These are phyloP conservation scores for Rachycentron canadum DNA, from an alignment of 2,797 vertebrate species.

Conservation along the genomic window DNA sequence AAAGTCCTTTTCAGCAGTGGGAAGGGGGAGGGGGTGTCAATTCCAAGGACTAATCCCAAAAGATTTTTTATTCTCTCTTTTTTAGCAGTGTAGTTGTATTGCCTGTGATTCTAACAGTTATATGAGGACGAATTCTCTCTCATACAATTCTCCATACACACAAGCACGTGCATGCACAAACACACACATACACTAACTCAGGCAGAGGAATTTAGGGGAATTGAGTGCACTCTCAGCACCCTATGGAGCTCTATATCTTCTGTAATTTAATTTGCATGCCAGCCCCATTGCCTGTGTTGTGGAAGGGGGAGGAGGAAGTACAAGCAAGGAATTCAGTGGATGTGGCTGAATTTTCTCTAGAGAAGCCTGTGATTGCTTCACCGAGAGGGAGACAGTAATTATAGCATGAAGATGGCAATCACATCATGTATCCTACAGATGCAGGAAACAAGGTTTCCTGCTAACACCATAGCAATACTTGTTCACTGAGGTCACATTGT, in stretches of 20 bases:
- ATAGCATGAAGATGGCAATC: constrained; percentile 62
- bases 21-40: constrained; percentile 54
- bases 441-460: constrained; percentile 24
- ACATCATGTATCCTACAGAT: constrained; percentile 40
- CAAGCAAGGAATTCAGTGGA: constrained; percentile 35
- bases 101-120: constrained; percentile 45
- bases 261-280: constrained; percentile 79
- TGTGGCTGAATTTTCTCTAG: constrained; percentile 46
- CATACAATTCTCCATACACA: constrained; percentile 27
- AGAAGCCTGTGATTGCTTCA: constrained; percentile 48
- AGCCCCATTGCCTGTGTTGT: constrained; percentile 52
- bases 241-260: constrained; percentile 66
- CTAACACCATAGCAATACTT: constrained; percentile 28
- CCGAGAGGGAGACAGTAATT: constrained; percentile 63
- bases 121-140: constrained; percentile 39
- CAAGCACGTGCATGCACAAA: constrained; percentile 16
- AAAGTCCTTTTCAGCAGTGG: constrained; percentile 74
- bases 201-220: constrained; percentile 56
- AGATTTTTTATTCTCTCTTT: constrained; percentile 56
- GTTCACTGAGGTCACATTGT: background rate
- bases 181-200: constrained; percentile 19
- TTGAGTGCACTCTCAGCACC: constrained; percentile 46
- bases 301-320: constrained; percentile 44
- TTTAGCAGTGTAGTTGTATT: constrained; percentile 39
- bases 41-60: constrained; percentile 70